phyloP scores from a whole-genome alignment of 2,888 invertebrate species.

The Tetramorium bicarinatum region DNA sequence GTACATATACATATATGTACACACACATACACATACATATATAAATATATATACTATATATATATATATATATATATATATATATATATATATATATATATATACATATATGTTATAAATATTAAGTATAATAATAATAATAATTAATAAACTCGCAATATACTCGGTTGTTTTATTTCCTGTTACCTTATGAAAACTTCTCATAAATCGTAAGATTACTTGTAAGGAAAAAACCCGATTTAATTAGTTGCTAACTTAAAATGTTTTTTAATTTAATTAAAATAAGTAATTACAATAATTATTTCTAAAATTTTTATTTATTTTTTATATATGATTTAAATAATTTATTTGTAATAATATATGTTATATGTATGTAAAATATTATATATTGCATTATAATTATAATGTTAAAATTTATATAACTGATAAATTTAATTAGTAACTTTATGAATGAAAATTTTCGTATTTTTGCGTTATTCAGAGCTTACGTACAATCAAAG shows the following conservation, averaged over 20 bases:
- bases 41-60: conserved; percentile 73
- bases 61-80: conserved; percentile 72
- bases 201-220: background rate
- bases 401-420: background rate
- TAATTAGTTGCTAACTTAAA: background rate
- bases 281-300: background rate
- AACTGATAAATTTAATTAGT: background rate
- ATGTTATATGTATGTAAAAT: background rate
- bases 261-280: background rate
- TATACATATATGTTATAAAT: conserved; percentile 76
- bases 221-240: background rate
- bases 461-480: background rate
- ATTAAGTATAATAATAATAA: conserved; percentile 78
- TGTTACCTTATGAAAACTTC: background rate
- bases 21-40: conserved; percentile 49
- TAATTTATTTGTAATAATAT: background rate
- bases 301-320: background rate
- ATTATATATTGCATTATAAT: too few relatives aligned
- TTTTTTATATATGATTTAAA: background rate
- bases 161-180: conserved; percentile 67
- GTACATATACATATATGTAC: conserved; percentile 74
- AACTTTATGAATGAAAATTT: background rate
- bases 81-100: conserved; percentile 71
- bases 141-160: conserved; percentile 82
- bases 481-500: background rate